Evolutionary conservation across 2,888 invertebrate species (phyloP), one percentile per base, ranked within the genome.

Genomic region (Chouioia cunea): DNA sequence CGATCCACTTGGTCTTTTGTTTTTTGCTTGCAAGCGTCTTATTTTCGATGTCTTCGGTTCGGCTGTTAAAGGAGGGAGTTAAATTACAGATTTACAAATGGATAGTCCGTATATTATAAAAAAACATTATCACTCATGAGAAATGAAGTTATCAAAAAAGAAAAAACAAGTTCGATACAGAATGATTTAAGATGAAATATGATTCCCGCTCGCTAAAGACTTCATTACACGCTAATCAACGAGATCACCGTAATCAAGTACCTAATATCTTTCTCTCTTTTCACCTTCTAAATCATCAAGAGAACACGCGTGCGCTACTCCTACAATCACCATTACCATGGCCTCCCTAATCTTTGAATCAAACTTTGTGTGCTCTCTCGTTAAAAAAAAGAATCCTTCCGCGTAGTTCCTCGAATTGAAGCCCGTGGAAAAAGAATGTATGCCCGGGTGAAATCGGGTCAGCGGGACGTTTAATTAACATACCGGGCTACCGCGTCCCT

Each of bases 391-490:
- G 44, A 57, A 65, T 36, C 48, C 67, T 22, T 44, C 58, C 18
- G 66, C 23, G 48, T 57, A 27, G 36, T 70, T 70, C 60, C 48
- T 44, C 62, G 59, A 65, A 71, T 56, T 50, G 52, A 47, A 57
- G 57, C 22, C 23, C n/a, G 48, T 47, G 58, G 65, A 57, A 71
- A 64, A 71, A 71, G 63, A 67, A 64, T 67, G 58, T 63, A 62
- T 54, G 43, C 27, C 54, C 50, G 22, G 65, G 71, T 71, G 76
- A 78, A 81, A 80, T 78, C 77, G 75, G 81, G 82, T 82, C 80
- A 81, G 77, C 80, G 76, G 80, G 79, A 76, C 81, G 68, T 70
- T 67, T 70, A 73, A 73, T 70, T 73, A 73, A 73, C 66, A 70
- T 73, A 67, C 70, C 67, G 53, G 20, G 65, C 65, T 73, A 66